Evolutionary conservation across 2,888 invertebrate species (phyloP).

Genomic region (Biston stratarius): DNA sequence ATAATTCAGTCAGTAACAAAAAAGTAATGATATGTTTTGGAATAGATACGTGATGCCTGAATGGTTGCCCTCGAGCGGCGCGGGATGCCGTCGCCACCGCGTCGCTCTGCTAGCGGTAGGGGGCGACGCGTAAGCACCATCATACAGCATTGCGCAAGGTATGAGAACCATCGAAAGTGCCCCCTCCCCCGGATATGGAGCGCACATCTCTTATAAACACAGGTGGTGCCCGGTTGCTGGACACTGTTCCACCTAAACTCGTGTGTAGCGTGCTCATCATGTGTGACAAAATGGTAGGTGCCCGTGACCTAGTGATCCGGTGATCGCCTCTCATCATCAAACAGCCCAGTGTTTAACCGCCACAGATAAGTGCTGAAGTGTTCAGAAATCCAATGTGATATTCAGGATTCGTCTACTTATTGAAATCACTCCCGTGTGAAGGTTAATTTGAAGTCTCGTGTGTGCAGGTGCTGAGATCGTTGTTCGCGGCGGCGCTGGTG

Average conservation of each 20-base stretch:
- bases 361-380: conserved; percentile 34
- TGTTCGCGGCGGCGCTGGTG: conserved; percentile 76
- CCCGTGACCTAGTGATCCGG: conserved; percentile 63
- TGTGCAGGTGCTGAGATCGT: conserved; percentile 79
- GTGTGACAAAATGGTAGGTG: conserved; percentile 83
- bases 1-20: conserved; percentile 1
- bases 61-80: conserved; percentile 57
- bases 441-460: conserved; percentile 55
- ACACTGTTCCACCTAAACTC: conserved; percentile 77
- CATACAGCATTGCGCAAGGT: conserved; percentile 75
- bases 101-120: conserved; percentile 52
- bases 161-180: conserved; percentile 84
- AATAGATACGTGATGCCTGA: conserved; percentile 24
- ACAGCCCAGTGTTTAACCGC: conserved; percentile 7
- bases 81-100: conserved; percentile 27
- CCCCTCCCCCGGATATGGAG: conserved; percentile 83
- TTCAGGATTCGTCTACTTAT: neutral
- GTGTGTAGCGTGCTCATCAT: conserved; percentile 73
- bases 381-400: conserved; percentile 9
- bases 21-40: conserved; percentile 17
- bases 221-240: conserved; percentile 77
- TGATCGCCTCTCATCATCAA: conserved; percentile 50
- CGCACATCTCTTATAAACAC: conserved; percentile 83
- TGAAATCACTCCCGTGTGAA: conserved; percentile 35
- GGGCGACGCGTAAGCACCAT: conserved; percentile 77